Evolutionary conservation across 2,888 invertebrate genomes (phyloP), one percentile per base, ranked within the genome.

Genomic region (Epistrophe grossulariae): DNA sequence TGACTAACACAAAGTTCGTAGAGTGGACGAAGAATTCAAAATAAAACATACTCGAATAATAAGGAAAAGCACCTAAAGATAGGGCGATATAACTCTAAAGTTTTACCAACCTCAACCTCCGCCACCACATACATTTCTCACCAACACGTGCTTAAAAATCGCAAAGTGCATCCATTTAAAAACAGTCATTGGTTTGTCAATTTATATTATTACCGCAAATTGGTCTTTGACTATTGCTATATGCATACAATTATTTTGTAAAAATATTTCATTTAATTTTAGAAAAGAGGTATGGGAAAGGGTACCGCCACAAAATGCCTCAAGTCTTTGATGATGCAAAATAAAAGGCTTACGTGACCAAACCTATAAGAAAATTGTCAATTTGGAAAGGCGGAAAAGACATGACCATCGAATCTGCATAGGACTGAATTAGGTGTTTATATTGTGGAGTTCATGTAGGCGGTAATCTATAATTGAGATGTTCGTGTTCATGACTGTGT

Each of bases 401-500:
- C 66, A 80, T 68, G 66, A 28, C 59, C 19, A 60, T 60, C 24
- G 71, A 71, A 59, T 17, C 45, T 6, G 50, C 15, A 24, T 24
- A 55, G 43, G 70, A 57, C 43, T 66, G 76, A 70, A 70, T 70
- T 55, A 28, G 52, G 68, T 28, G 76, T 48, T 72, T 35, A 55
- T 55, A 55, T 66, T 59, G 62, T 59, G 15, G 19, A 59, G 10
- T 38, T 60, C 15, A 10, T 45, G 80, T 71, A 57, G 80, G 71
- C 50, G 57, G 57, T 60, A 83, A 74, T 68, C 59, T 59, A 60
- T 80, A 76, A 80, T 84, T 84, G 84, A 84, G 74, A 48, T 71
- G 79, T 76, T 19, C 38, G 3, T 59, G 59, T 60, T 2, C 40
- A n/a, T 40, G 24, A 19, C 17, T 7, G 31, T 35, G 35, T 35